Base-by-base conservation (phyloP, 2,797 vertebrate species). In the Eulemur mongoz region DNA sequence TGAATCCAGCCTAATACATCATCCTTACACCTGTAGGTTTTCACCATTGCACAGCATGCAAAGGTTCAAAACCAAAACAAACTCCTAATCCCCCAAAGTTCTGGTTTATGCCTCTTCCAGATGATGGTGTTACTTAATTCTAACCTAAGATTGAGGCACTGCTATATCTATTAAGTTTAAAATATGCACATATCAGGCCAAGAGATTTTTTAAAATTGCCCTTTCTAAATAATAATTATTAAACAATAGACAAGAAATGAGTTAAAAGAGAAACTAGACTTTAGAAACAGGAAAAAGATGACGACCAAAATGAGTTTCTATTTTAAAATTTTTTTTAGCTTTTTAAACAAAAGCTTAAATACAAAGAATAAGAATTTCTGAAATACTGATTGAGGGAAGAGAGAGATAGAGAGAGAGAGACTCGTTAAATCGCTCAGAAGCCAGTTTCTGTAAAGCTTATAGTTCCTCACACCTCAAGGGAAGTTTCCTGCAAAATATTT, bases 261-360 rank as follows among this genome's bases (percentile, higher is more conserved):
- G 12, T 84, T 63, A 35, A 78, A 75, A 86, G 11, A 67, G 15
- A 80, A 38, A 81, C 82, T 0, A 82, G 59, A 52, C 40, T 79
- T 73, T 12, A 82, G 67, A 70, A 85, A 80, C 9, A 82, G 25
- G 48, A 90, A 23, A 84, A 80, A 89, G 45, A 79, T 81, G 27
- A 87, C 35, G 17, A 32, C 13, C 10, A 90, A 88, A 81, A 3
- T 72, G 87, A 95, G 65, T 76, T 91, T 54, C 72, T 76, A 69
- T 59, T 91, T 76, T 78, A 54, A 50, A n/a, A 10, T 4, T 57
- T n/a, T 48, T 32, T 72, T 83, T 50, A 83, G 20, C 59, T 70
- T 91, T 90, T 91, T 73, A 94, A 89, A 94, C 30, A 91, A 84
- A 96, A 87, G 22, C 23, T 76, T 91, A 94, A 80, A 95, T 73